Base-by-base conservation (phyloP, 2,113 vertebrate species). In the Bos indicus region DNA sequence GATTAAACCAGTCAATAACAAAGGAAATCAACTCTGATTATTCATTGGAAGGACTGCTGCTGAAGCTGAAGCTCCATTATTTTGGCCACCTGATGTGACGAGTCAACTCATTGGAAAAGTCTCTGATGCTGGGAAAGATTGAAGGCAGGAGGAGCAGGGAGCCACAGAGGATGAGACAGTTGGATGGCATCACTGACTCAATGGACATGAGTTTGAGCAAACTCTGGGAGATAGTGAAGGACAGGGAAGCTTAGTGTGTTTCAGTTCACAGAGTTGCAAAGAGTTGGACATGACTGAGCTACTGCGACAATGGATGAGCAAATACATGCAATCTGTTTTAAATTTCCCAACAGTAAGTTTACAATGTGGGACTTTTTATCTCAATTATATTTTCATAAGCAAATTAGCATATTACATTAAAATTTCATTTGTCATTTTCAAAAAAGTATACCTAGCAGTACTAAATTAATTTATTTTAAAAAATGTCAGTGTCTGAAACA, bases 331-430 rank as follows among this genome's bases (percentile, higher is more conserved):
- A 5, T 26, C 54, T 33, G 28, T 81, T 81, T 64, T 59, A 62
- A 52, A 17, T 40, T 91, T 16, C 6, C 3, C 30, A 87, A 54
- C 2, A 81, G 3, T 36, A 33, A 82, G 5, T 48, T 71, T 84
- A 93, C 80, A 23, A 30, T 92, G 2, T 56, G 7, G 3, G 13
- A 51, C 13, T 83, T 83, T 43, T 83, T 78, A 86, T 57, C n/a
- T 71, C 19, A 90, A 57, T 60, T 84, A 48, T 71, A 1, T 71
- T 93, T 40, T 60, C 23, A 74, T 51, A 89, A 91, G 43, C 40
- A 93, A 96, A 87, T 97, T 87, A 59, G 51, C 87, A 67, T 83
- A 78, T 78, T 87, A 48, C 7, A 90, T 94, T 88, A 95, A 84
- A 80, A 43, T 96, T 59, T 52, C 25, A 77, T 82, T 94, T 87